Base-by-base conservation (phyloP, 2,888 invertebrate genomes). In the Metacarcinus magister region DNA sequence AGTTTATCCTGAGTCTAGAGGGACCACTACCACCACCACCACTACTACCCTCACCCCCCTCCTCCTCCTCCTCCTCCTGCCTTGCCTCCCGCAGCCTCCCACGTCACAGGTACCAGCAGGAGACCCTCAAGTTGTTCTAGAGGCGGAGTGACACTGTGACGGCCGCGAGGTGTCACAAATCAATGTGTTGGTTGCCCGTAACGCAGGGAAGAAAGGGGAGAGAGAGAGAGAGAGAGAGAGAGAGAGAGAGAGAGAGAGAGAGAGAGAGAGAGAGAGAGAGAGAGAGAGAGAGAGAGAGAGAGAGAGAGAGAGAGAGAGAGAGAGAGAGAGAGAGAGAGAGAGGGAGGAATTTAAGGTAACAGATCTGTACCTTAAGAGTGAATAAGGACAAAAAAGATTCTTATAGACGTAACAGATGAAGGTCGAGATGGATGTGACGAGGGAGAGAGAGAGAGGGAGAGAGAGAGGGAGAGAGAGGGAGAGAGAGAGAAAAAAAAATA, bases 121-220 rank as follows among this genome's bases (percentile, higher is more conserved):
- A 54, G 48, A 39, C 23, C 39, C 48, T 43, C 60, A n/a, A 16
- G 32, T 43, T 28, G 75, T 46, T 67, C 43, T 92, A 44, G 90
- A 95, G 91, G 91, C 44, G 75, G 44, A 60, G 67, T 82, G 92
- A n/a, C 92, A 48, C 75, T 75, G 92, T 95, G 95, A 95, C 95
- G 75, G 92, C 46, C 95, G n/a, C 39, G 92, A 75, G 91, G 67
- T 95, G 95, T 95, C 95, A 92, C 95, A 95, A 95, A 95, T 95
- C 95, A 95, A 95, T 95, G 95, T 75, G 95, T 44, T 95, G 95
- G 75, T 60, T 95, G 95, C 75, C 95, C 39, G 48, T 95, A 48
- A 39, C n/a, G 44, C 43, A 19, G 2, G 44, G 44, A 5, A 19
- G 32, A 91, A 44, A 2, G 91, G 60, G 48, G 28, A n/a, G 10